Conservation (phyloP, 1,140 invertebrate species). For the Steinernema khuongi region DNA sequence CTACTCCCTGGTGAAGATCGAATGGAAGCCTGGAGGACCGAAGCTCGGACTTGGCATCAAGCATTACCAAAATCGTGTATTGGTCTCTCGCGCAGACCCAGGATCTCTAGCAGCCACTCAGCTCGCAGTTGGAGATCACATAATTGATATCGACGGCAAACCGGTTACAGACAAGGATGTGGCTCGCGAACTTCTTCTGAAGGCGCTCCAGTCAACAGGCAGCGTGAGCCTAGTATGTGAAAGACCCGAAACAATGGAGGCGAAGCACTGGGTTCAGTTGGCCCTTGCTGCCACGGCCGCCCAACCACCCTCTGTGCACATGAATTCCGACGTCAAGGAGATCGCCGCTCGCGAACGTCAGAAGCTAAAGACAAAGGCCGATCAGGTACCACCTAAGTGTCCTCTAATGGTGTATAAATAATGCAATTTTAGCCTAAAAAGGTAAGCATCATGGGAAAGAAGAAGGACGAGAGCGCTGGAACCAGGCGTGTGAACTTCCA, state of each 20-base stretch:
- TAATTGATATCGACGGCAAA: conserved; percentile 38
- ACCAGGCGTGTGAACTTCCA: conserved; percentile 18
- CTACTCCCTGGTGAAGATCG: conserved; percentile 42
- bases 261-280: conserved; percentile 35
- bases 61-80: conserved; percentile 26
- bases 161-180: conserved; percentile 45
- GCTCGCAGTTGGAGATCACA: conserved; percentile 39
- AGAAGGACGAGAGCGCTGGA: neutral
- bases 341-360: conserved; percentile 36
- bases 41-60: conserved; percentile 43
- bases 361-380: conserved; percentile 25
- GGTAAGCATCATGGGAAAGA: conserved; percentile 20
- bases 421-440: conserved; percentile 12
- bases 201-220: conserved; percentile 17
- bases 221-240: conserved; percentile 27
- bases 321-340: conserved; percentile 42
- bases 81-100: conserved; percentile 23
- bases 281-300: conserved; percentile 22
- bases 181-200: conserved; percentile 37
- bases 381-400: neutral
- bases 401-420: conserved; percentile 1
- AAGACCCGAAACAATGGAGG: conserved; percentile 40
- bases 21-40: conserved; percentile 39
- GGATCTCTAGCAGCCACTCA: conserved; percentile 38
- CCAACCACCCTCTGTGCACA: conserved; percentile 33